Evolutionary conservation across 1,140 invertebrate species (phyloP), one percentile per base, ranked within the genome.

Genomic region (Thalassaphorura encarpata): DNA sequence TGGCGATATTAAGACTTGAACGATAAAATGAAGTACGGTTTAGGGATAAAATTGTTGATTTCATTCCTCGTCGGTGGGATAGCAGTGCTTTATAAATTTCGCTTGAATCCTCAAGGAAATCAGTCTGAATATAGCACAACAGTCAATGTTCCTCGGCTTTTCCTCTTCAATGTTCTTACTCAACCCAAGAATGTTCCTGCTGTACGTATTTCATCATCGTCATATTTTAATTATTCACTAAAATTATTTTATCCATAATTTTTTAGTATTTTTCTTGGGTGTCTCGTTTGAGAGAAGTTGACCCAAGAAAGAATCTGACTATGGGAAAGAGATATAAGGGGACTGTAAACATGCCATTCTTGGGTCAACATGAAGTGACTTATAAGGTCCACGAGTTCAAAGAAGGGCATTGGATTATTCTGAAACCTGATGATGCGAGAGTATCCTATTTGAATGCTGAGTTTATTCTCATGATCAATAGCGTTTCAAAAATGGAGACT

Each of bases 231-330:
- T 23, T 41, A 42, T 39, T 13, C 28, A 19, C 4, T 6, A 5
- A 6, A 41, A 26, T 26, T 28, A 11, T 19, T 21, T 48, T 28
- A 3, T 13, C n/a, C 13, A 26, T 39, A 3, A 28, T 24, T 52
- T 27, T 49, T 18, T 28, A 64, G 62, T 64, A 58, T 29, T 64
- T 64, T 54, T 58, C 55, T 6, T 64, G 62, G 62, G 46, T 64
- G 5, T 52, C 58, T 24, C 24, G 52, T 1, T n/a, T 64, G 23
- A 13, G 43, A 4, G 39, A 46, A n/a, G 21, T 19, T 16, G 62
- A 64, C 50, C 55, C 45, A 36, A 36, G 58, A 19, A 51, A 51
- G 31, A 61, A 61, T 18, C 21, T 59, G 11, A 41, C 59, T 15
- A 39, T 59, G n/a, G 62, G 56, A 21, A 64, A 64, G 40, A 18